Conservation (phyloP, 2,888 invertebrate species). For the Ophion costatus region DNA sequence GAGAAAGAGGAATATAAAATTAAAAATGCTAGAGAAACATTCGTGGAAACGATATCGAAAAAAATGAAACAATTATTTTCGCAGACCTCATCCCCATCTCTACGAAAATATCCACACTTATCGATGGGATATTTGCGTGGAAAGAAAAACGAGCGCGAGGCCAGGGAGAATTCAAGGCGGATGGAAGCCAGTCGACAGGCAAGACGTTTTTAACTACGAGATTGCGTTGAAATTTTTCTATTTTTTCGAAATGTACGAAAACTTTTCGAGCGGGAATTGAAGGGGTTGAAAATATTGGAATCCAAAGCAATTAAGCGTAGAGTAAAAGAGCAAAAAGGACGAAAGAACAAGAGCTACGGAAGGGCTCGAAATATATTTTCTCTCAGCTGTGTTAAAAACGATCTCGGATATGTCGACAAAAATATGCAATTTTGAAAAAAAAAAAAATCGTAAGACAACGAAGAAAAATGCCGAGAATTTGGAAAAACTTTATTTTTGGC, state of each 20-base stretch:
- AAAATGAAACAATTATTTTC: no score
- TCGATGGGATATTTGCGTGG: not conserved
- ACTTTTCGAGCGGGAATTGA: not conserved
- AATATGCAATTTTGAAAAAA: no score
- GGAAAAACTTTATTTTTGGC: no score
- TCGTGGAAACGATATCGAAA: no score
- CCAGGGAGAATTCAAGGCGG: not conserved
- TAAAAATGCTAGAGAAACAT: no score
- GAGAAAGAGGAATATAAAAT: no score
- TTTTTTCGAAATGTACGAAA: conserved; percentile 2
- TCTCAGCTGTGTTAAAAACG: not conserved
- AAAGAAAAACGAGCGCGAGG: conserved; percentile 1
- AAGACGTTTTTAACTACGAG: not conserved
- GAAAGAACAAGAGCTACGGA: not conserved
- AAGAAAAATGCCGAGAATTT: no score
- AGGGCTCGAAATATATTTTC: no score
- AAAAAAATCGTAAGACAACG: no score
- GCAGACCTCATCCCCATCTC: not conserved
- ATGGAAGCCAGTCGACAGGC: not conserved
- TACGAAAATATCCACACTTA: not conserved
- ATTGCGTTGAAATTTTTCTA: not conserved
- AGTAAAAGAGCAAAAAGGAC: not conserved
- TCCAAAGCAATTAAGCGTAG: not conserved
- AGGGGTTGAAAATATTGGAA: not conserved
- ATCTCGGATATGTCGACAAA: no score